phyloP scores from a whole-genome alignment of 64 coral and sea anemone species.

The Stylophora pistillata region DNA sequence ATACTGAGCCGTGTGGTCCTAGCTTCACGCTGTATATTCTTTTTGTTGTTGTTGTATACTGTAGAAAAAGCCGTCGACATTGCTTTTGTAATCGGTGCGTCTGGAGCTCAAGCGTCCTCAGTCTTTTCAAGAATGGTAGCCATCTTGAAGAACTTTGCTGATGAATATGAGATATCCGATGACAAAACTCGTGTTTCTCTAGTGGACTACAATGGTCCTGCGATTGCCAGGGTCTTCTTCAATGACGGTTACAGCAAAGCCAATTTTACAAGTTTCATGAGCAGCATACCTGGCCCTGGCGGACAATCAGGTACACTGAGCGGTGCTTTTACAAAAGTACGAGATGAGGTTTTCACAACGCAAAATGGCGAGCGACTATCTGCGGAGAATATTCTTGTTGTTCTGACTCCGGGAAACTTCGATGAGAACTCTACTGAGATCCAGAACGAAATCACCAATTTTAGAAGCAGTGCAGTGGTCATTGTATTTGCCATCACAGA shows the following conservation, averaged over 20 bases:
- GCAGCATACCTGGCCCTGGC: neutral
- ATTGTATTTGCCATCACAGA: constrained; percentile 58
- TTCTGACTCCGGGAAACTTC: constrained; percentile 52
- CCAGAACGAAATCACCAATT: constrained; percentile 35
- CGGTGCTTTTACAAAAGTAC: constrained; percentile 36
- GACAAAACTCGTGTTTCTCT: constrained; percentile 55
- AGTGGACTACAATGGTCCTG: constrained; percentile 88
- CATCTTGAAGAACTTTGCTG: constrained; percentile 69
- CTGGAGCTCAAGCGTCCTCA: constrained; percentile 13
- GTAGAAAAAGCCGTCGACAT: constrained; percentile 80
- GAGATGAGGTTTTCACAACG: constrained; percentile 61
- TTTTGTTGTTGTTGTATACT: no score
- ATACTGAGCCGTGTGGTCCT: no score
- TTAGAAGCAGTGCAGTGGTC: constrained; percentile 67
- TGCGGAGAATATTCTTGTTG: constrained; percentile 67
- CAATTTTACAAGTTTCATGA: constrained; percentile 28
- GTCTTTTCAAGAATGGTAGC: constrained; percentile 73
- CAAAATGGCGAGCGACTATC: constrained; percentile 66
- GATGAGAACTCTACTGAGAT: constrained; percentile 41
- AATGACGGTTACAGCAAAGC: constrained; percentile 44
- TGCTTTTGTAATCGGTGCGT: constrained; percentile 73
- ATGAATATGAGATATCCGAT: constrained; percentile 48
- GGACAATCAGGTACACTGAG: neutral
- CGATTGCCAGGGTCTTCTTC: constrained; percentile 48
- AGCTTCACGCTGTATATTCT: no score